These are phyloP conservation scores for Nudaria mundana DNA, from an alignment of 2,888 invertebrate species.

Conservation along the genomic window DNA sequence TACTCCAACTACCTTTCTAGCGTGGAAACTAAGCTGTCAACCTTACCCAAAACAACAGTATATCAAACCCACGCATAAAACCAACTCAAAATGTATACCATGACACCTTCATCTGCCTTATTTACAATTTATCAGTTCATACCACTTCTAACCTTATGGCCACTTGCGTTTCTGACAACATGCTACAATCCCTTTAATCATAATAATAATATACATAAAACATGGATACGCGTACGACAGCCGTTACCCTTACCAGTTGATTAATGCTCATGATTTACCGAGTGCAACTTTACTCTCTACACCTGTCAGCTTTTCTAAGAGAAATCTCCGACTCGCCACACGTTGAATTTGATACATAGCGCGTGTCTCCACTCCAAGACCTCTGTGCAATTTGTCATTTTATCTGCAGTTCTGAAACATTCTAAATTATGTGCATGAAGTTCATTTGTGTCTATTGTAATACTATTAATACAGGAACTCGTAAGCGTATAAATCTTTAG, in stretches of 20 bases:
- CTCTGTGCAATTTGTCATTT: slow-evolving; percentile 23
- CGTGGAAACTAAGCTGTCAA: no score
- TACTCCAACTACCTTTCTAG: no score
- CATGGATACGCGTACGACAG: slow-evolving; percentile 20
- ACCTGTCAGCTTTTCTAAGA: slow-evolving; percentile 34
- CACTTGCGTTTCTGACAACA: no score
- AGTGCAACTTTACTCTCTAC: slow-evolving; percentile 36
- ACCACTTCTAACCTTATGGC: slow-evolving; percentile 19
- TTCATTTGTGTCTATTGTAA: not conserved
- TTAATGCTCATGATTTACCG: slow-evolving; percentile 56
- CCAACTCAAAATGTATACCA: no score
- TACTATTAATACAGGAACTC: no score
- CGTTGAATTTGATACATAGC: slow-evolving; percentile 24
- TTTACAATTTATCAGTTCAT: no score
- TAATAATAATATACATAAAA: slow-evolving; percentile 18
- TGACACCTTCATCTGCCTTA: no score
- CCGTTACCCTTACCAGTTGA: slow-evolving; percentile 43
- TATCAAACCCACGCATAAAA: no score
- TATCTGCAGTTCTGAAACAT: slow-evolving; percentile 8
- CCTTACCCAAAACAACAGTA: no score
- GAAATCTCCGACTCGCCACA: slow-evolving; percentile 25
- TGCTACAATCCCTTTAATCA: no score
- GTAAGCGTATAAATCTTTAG: no score
- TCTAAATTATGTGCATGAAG: slow-evolving; percentile 8
- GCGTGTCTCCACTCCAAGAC: slow-evolving; percentile 16